Evolutionary conservation across 2,797 vertebrate genomes (phyloP), one percentile per base, ranked within the genome.

Genomic region (Trachurus trachurus): DNA sequence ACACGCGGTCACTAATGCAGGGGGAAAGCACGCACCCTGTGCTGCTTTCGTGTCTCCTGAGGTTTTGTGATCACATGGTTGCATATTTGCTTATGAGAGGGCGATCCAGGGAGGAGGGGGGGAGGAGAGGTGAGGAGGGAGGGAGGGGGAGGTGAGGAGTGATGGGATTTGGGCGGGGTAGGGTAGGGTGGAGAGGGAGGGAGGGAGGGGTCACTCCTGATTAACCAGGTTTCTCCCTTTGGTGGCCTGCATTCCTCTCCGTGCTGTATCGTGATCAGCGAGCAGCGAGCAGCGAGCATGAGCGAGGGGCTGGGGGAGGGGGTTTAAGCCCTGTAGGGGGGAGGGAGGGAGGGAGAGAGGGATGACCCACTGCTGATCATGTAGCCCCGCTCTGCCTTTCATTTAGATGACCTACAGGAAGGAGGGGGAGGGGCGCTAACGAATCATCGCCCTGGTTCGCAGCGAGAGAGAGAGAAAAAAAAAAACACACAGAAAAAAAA

Each of bases 181-280:
- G 53, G 42, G 39, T n/a, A 39, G 76, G 73, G 68, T n/a, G n/a
- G n/a, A n/a, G n/a, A 26, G 26, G 26, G 26, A 26, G 26, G 26
- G 26, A 26, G 26, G 26, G 26, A 58, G 78, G 82, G 83, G 81
- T 84, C 80, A 78, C 79, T 37, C n/a, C 80, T 75, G 80, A 91
- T 90, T 84, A 87, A 26, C 81, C 84, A 84, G 79, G 81, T 80
- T 83, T 57, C 3, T 78, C 45, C 67, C 78, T 86, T 78, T 74
- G 71, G 82, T 87, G 81, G 85, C 87, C 87, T 73, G 88, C 90
- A 90, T 91, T 92, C 91, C 88, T 87, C n/a, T 56, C 78, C 61
- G 81, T 26, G 72, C 62, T 21, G 10, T 80, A 70, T 78, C 58
- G 83, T 83, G 81, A 90, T 86, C 69, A 70, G 81, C 17, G 6